Percentiles rank a stretch among this genome's conserved stretches.
These are phyloP conservation scores for Luscinia megarhynchos DNA, from an alignment of 2,797 vertebrate genomes.

Conservation along the genomic window DNA sequence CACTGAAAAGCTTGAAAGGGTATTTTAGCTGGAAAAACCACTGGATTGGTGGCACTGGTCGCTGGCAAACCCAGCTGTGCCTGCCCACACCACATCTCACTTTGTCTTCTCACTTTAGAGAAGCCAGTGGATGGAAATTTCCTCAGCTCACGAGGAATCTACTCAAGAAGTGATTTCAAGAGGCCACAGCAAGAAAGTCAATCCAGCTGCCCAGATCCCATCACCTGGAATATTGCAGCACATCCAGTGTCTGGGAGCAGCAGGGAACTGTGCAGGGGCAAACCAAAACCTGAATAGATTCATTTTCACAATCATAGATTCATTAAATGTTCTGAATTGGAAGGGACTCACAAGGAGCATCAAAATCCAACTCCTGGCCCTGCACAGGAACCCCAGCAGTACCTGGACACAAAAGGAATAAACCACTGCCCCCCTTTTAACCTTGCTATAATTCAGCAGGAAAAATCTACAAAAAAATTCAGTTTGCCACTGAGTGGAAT, in stretches of 20 bases:
- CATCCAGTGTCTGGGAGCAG: background rate
- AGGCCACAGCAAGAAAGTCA: background rate
- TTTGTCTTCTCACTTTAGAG: no score
- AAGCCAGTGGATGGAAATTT: background rate
- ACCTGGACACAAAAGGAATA: background rate
- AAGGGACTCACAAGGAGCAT: background rate
- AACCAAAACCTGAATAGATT: background rate
- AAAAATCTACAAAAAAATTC: background rate
- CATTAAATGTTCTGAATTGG: no score
- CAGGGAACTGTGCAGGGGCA: background rate
- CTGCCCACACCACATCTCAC: fast-evolving
- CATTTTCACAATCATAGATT: background rate
- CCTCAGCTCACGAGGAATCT: fast-evolving
- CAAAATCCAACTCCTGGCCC: background rate
- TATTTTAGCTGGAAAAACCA: background rate
- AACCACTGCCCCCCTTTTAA: background rate
- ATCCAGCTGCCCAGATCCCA: fast-evolving
- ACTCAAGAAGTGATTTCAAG: background rate
- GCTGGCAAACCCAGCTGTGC: background rate
- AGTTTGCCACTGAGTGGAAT: background rate
- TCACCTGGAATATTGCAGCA: background rate
- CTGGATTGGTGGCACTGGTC: background rate
- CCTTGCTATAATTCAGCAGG: background rate
- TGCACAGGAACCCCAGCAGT: background rate
- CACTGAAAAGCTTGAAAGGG: background rate